These are phyloP conservation scores for Morphnarchus princeps DNA, from an alignment of 2,113 vertebrate genomes.

Conservation along the genomic window DNA sequence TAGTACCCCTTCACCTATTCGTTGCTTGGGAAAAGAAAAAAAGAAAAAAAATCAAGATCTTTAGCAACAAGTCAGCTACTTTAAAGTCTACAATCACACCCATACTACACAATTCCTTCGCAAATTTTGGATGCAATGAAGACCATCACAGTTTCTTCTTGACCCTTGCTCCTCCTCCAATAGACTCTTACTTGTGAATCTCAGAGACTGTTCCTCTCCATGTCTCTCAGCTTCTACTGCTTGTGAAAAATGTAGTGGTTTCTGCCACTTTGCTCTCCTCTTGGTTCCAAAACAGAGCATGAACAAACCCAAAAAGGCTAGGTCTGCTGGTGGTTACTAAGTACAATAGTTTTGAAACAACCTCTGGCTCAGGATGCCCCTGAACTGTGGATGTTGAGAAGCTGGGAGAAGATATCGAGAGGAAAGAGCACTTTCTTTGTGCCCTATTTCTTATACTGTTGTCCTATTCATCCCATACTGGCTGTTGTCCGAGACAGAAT, in stretches of 20 bases:
- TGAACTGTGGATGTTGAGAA: not conserved
- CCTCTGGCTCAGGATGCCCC: not conserved
- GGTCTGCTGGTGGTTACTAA: not conserved
- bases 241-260: not conserved
- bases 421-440: not conserved
- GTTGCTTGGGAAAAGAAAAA: not conserved
- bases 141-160: not conserved
- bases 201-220: not conserved
- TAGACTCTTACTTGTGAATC: not conserved
- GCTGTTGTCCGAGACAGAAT: not conserved
- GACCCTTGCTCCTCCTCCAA: not conserved
- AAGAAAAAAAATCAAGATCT: not conserved
- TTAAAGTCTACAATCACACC: not conserved
- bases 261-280: not conserved
- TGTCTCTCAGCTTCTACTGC: not conserved
- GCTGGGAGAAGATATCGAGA: not conserved
- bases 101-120: not conserved
- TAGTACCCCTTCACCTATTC: not conserved
- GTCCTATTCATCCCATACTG: not conserved
- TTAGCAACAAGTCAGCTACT: not conserved
- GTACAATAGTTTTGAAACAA: not conserved
- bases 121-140: not conserved
- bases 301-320: not conserved
- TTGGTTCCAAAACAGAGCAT: not conserved
- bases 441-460: not conserved